Percentiles rank a stretch among this genome's conserved stretches.
Evolutionary conservation across 2,888 invertebrate species (phyloP).

Genomic region (Heliconius ismenius): DNA sequence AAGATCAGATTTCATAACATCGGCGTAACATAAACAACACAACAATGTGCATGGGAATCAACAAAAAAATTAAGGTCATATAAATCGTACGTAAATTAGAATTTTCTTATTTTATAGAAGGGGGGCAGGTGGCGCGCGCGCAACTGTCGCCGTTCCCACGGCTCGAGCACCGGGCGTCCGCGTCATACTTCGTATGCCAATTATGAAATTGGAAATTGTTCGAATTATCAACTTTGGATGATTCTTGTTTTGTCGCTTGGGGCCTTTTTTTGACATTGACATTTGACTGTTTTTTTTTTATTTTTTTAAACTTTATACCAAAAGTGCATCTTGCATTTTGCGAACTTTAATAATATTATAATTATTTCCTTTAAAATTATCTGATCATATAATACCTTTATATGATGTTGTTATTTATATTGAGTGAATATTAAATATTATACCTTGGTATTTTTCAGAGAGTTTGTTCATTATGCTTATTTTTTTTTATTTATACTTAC

Average conservation of each 20-base stretch:
- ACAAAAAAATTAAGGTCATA: conserved; percentile 64
- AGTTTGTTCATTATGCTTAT: neutral
- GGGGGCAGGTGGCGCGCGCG: conserved; percentile 68
- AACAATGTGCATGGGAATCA: conserved; percentile 41
- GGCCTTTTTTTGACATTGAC: conserved; percentile 22
- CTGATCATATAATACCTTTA: neutral
- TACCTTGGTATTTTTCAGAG: neutral
- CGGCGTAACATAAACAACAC: conserved; percentile 23
- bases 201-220: conserved; percentile 61
- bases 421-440: neutral
- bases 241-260: conserved; percentile 26
- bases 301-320: neutral
- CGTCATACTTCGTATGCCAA: conserved; percentile 66
- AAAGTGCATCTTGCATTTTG: neutral
- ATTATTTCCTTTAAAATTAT: conserved; percentile 1
- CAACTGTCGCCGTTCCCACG: conserved; percentile 81
- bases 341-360: conserved; percentile 5
- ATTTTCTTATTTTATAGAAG: conserved; percentile 73
- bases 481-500: neutral
- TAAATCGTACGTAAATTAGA: conserved; percentile 70
- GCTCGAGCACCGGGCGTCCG: conserved; percentile 70
- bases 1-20: conserved; percentile 11
- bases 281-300: conserved; percentile 5
- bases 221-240: conserved; percentile 38
- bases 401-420: neutral